Conservation (phyloP, 2,888 invertebrate genomes). For the Pachymerium ferrugineum region DNA sequence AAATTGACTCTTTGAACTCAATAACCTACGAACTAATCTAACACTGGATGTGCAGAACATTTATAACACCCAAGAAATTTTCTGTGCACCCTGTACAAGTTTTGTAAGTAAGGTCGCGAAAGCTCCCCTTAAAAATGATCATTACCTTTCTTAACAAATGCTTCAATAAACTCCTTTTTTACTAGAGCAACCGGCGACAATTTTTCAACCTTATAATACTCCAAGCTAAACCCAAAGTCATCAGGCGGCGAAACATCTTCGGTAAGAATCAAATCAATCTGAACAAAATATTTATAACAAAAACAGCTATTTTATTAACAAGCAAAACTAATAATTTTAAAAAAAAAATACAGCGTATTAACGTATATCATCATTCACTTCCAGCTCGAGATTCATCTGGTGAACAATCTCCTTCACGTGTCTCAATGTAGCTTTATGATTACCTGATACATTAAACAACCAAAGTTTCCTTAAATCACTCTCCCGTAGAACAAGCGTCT, state of each 20-base stretch:
- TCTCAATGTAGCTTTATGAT: constrained; percentile 1
- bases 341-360: neutral
- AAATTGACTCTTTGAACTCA: too few relatives aligned
- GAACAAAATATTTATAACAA: neutral
- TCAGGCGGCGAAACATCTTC: too few relatives aligned
- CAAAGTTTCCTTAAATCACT: constrained; percentile 25
- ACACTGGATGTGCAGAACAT: too few relatives aligned
- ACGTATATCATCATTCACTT: constrained; percentile 25
- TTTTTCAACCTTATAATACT: constrained; percentile 15
- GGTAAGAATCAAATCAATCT: constrained; percentile 3
- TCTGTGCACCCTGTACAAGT: too few relatives aligned
- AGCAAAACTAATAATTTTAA: neutral
- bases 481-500: neutral
- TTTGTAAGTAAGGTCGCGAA: too few relatives aligned
- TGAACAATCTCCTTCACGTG: neutral
- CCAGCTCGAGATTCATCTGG: neutral
- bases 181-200: neutral
- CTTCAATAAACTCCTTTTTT: neutral
- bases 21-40: too few relatives aligned
- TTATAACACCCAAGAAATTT: too few relatives aligned
- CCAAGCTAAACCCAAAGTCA: neutral
- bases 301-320: neutral
- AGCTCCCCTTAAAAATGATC: too few relatives aligned
- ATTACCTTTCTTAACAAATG: constrained; percentile 23
- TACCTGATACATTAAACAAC: constrained; percentile 27